Evolutionary conservation across 2,888 invertebrate genomes (phyloP).

Genomic region (Clusia tigrina): DNA sequence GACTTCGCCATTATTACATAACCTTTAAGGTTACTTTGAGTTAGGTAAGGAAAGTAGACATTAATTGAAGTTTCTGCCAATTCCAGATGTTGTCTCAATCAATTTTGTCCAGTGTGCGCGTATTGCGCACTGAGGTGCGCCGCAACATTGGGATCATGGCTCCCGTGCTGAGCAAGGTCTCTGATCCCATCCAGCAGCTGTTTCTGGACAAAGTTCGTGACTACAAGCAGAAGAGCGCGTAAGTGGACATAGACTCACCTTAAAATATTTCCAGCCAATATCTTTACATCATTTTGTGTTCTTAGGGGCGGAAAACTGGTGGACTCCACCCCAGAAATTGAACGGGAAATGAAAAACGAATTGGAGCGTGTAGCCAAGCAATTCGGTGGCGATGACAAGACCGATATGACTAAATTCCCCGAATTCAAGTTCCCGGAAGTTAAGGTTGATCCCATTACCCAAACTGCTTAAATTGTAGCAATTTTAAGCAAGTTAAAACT

Average conservation of each 20-base stretch:
- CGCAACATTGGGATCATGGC: conserved; percentile 79
- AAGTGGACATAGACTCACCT: conserved; percentile 62
- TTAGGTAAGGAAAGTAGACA: background rate
- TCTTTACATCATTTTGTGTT: conserved; percentile 19
- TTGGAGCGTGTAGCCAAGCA: conserved; percentile 81
- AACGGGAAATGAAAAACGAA: conserved; percentile 79
- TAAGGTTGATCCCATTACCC: conserved; percentile 72
- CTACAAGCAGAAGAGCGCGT: conserved; percentile 87
- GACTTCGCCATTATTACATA: too few relatives aligned
- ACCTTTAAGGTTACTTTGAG: conserved; percentile 4
- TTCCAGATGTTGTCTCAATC: conserved; percentile 70
- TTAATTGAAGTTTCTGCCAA: background rate
- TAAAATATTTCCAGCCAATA: background rate
- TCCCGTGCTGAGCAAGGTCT: conserved; percentile 73
- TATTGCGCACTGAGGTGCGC: conserved; percentile 67
- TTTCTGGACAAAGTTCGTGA: conserved; percentile 92
- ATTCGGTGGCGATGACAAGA: conserved; percentile 77
- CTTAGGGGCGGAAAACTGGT: conserved; percentile 83
- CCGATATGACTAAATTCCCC: conserved; percentile 91
- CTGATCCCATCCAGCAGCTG: conserved; percentile 92
- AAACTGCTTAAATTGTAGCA: conserved; percentile 28
- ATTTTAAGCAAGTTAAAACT: too few relatives aligned
- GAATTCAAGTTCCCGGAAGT: conserved; percentile 82
- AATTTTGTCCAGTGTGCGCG: conserved; percentile 66
- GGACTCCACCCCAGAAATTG: conserved; percentile 79